Conservation (phyloP, 2,888 invertebrate genomes). For the Chrysolina haemoptera region DNA sequence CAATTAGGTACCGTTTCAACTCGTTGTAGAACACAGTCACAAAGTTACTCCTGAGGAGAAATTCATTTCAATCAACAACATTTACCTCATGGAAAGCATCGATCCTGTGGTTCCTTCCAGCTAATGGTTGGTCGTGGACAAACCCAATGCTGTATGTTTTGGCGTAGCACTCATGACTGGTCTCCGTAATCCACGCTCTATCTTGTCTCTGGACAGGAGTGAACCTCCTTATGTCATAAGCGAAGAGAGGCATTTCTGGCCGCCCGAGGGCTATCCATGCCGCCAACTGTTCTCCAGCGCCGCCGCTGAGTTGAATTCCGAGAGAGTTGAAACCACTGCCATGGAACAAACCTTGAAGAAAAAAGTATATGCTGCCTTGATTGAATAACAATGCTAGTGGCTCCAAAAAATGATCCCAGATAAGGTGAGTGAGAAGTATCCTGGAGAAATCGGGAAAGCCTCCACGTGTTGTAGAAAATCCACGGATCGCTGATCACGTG, state of each 20-base stretch:
- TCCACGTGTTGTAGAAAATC: too few species aligned
- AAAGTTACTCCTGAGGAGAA: too few species aligned
- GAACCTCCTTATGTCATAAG: conserved; percentile 89
- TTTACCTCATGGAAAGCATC: conserved; percentile 79
- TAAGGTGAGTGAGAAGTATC: too few species aligned
- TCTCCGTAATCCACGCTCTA: conserved; percentile 83
- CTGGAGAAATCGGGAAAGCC: too few species aligned
- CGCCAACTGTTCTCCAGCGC: conserved; percentile 88
- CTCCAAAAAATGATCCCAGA: too few species aligned
- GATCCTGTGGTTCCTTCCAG: conserved; percentile 81
- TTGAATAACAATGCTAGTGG: too few species aligned
- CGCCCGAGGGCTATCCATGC: conserved; percentile 88
- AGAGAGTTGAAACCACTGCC: conserved; percentile 92
- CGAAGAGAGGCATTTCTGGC: conserved; percentile 88
- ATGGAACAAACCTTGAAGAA: conserved; percentile 80
- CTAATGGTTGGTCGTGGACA: conserved; percentile 87
- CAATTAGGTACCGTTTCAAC: too few species aligned
- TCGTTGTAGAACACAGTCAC: too few species aligned
- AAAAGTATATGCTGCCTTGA: too few species aligned
- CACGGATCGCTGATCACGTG: too few species aligned
- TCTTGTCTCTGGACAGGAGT: conserved; percentile 81
- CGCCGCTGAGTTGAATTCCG: conserved; percentile 93
- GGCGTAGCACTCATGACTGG: conserved; percentile 92
- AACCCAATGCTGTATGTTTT: conserved; percentile 88
- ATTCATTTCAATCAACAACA: not conserved